Conservation (phyloP, 1,140 invertebrate genomes). For the Bombus pascuorum region DNA sequence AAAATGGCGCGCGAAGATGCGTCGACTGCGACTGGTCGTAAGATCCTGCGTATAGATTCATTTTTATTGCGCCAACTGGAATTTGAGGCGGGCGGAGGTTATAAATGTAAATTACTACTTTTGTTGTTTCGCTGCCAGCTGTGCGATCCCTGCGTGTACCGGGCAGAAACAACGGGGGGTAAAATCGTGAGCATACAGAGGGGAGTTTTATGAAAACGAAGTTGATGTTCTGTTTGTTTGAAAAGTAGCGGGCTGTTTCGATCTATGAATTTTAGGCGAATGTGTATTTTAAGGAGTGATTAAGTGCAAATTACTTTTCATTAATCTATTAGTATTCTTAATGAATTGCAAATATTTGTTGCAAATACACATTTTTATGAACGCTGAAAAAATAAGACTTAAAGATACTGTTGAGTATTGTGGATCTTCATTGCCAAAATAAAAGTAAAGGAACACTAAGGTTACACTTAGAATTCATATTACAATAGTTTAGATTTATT, state of each 20-base stretch:
- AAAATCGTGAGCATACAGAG: neutral
- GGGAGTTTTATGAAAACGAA: neutral
- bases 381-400: no score
- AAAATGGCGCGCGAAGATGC: neutral
- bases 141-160: neutral
- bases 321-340: neutral
- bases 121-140: slow-evolving; percentile 25
- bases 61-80: neutral
- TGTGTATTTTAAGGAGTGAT: neutral
- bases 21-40: neutral
- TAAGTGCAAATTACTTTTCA: neutral
- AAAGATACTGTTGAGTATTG: no score
- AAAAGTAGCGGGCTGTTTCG: neutral
- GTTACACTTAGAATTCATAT: no score
- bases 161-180: neutral
- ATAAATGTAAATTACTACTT: slow-evolving; percentile 34
- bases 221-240: neutral
- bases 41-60: neutral
- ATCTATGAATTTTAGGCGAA: neutral
- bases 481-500: no score
- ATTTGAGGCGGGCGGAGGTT: neutral
- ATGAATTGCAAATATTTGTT: neutral
- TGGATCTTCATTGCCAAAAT: no score
- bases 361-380: no score
- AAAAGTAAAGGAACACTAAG: no score